Evolutionary conservation across 2,113 vertebrate genomes (phyloP), one percentile per base, ranked within the genome.

Genomic region (Odocoileus hemionus): DNA sequence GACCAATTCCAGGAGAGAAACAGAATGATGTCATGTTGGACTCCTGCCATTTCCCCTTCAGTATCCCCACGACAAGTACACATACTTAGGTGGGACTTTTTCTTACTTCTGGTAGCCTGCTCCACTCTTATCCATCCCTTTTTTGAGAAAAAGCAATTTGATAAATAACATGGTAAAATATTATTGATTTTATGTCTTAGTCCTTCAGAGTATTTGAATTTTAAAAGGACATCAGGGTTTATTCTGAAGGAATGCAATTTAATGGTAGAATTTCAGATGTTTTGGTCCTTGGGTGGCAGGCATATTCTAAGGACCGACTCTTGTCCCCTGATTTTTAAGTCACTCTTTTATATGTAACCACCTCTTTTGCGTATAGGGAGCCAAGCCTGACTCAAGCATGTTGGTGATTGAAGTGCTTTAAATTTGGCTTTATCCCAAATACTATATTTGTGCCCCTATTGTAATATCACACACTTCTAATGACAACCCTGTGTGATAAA

Each of bases 141-240:
- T 85, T 92, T 67, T 36, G 90, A 94, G 85, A 96, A 91, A 94
- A 94, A 96, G 61, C n/a, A 86, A n/a, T 78, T 96, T 96, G 95
- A 92, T 94, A 94, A 98, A 98, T 94, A 95, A 90, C 85, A 36
- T 74, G 52, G 79, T 94, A 89, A 92, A 92, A 61, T 87, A 96
- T 90, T 84, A 97, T 36, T 91, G 93, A 93, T 95, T 97, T 83
- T 96, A 36, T 82, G 90, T 76, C 87, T 47, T 67, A 25, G 47
- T 80, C n/a, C 23, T 92, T 55, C 16, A 90, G 95, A 90, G 86
- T 50, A 95, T 96, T 96, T 97, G n/a, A 64, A 86, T 97, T 96
- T 96, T 96, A 92, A 96, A 94, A 95, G 52, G 90, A 58, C 47
- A 43, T 83, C 2, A 2, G 76, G 94, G 25, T 96, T 95, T 96